Percentiles rank a stretch among this genome's conserved stretches.
phyloP scores from a whole-genome alignment of 2,888 invertebrate species.

The Coenonympha glycerion region DNA sequence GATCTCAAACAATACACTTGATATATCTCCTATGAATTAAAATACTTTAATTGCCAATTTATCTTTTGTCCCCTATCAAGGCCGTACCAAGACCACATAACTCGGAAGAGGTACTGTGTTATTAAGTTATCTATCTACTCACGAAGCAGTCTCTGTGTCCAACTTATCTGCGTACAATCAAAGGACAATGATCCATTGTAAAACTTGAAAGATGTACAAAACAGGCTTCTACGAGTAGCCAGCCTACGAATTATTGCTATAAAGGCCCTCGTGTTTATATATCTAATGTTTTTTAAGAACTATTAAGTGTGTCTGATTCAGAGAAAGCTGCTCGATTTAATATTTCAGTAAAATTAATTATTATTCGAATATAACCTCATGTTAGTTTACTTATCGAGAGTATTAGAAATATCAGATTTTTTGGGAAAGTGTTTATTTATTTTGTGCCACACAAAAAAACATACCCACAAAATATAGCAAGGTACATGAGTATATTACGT shows the following conservation, averaged over 20 bases:
- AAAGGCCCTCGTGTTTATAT: conserved; percentile 17
- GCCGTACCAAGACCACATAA: not conserved
- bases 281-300: not conserved
- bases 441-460: too few relatives aligned
- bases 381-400: too few relatives aligned
- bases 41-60: not conserved
- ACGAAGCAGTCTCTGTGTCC: conserved; percentile 16
- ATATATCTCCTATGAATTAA: too few relatives aligned
- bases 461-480: too few relatives aligned
- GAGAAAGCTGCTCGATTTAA: too few relatives aligned
- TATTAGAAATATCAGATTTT: too few relatives aligned
- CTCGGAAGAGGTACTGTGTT: not conserved
- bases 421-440: too few relatives aligned
- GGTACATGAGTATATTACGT: not conserved
- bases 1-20: not conserved
- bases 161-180: conserved; percentile 25
- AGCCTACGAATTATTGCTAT: conserved; percentile 19
- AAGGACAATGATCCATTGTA: conserved; percentile 32
- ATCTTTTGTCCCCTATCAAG: conserved; percentile 4
- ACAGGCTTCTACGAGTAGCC: conserved; percentile 5
- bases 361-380: too few relatives aligned
- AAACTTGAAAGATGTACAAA: conserved; percentile 22
- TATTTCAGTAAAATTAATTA: too few relatives aligned
- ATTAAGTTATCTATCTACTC: too few relatives aligned
- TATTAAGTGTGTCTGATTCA: too few relatives aligned